Conservation (phyloP, 1,140 invertebrate species). For the Tribolium madens region DNA sequence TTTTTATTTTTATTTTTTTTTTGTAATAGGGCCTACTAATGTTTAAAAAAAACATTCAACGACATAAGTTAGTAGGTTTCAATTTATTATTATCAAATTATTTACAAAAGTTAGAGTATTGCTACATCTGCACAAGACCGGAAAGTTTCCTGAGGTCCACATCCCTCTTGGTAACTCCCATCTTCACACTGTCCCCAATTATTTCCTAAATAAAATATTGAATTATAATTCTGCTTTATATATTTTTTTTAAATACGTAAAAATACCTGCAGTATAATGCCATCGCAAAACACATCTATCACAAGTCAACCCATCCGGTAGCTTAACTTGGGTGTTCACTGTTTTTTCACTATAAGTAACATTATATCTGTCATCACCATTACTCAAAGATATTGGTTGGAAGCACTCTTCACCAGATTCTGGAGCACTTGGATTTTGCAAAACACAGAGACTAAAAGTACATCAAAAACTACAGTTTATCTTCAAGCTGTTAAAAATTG, state of each 20-base stretch:
- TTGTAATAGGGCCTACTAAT: too few species aligned
- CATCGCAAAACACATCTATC: conserved; percentile 74
- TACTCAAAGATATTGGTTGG: conserved; percentile 42
- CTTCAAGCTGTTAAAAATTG: too few species aligned
- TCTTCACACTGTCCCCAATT: conserved; percentile 70
- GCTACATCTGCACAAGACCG: conserved; percentile 77
- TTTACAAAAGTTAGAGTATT: conserved; percentile 61
- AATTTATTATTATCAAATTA: too few species aligned
- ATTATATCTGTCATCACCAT: conserved; percentile 7
- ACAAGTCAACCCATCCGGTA: conserved; percentile 69
- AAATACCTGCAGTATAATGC: conserved; percentile 69
- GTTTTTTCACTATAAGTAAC: conserved; percentile 54
- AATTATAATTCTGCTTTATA: not conserved
- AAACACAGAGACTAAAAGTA: conserved; percentile 53
- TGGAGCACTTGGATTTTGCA: conserved; percentile 50
- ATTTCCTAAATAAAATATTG: conserved; percentile 65
- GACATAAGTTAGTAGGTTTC: too few species aligned
- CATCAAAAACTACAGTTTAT: too few species aligned
- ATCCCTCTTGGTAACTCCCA: conserved; percentile 67
- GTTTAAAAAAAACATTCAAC: too few species aligned
- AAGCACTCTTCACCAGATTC: conserved; percentile 56
- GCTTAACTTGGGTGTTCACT: conserved; percentile 35
- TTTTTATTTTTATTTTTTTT: not conserved
- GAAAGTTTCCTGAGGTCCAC: conserved; percentile 77
- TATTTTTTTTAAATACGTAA: not conserved